Evolutionary conservation across 37 sponge, comb jelly and placozoan genomes (phyloP).

Genomic region (Geodia barretti): DNA sequence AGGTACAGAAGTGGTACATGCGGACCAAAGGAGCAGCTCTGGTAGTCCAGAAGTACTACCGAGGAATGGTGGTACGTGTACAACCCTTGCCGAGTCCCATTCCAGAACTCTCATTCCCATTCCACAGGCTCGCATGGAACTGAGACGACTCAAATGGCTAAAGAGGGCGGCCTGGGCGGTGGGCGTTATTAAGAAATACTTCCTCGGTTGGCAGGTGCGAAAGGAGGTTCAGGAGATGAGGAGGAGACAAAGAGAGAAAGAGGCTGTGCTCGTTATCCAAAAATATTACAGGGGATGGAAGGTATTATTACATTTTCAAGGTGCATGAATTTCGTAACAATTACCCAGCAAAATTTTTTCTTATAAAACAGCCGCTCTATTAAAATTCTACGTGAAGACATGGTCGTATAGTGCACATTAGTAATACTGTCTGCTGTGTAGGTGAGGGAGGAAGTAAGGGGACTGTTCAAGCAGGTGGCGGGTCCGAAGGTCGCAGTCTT

Average conservation of each 20-base stretch:
- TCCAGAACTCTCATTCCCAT: too few species aligned
- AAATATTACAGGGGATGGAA: conserved; percentile 70
- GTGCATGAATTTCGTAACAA: too few species aligned
- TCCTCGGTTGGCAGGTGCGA: conserved; percentile 44
- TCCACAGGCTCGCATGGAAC: conserved; percentile 26
- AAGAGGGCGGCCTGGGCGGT: conserved; percentile 40
- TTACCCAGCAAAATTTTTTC: too few species aligned
- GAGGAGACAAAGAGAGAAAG: neutral
- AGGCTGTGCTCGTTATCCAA: conserved; percentile 33
- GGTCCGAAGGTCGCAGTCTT: conserved; percentile 39
- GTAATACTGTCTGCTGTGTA: conserved; percentile 1
- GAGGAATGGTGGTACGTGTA: conserved; percentile 66
- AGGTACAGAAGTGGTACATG: conserved; percentile 15
- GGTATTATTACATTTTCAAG: too few species aligned
- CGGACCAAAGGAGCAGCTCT: conserved; percentile 44
- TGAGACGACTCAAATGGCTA: conserved; percentile 36
- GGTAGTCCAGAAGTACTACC: conserved; percentile 65
- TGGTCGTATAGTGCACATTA: neutral
- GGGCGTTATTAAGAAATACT: conserved; percentile 35
- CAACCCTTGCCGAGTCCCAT: neutral
- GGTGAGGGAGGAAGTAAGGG: conserved; percentile 10
- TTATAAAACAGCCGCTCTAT: neutral
- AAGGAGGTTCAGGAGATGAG: conserved; percentile 24
- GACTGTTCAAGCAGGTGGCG: conserved; percentile 24
- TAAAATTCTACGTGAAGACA: neutral